These are phyloP conservation scores for Rhinatrema bivittatum DNA, from an alignment of 2,797 vertebrate species.

Conservation along the genomic window DNA sequence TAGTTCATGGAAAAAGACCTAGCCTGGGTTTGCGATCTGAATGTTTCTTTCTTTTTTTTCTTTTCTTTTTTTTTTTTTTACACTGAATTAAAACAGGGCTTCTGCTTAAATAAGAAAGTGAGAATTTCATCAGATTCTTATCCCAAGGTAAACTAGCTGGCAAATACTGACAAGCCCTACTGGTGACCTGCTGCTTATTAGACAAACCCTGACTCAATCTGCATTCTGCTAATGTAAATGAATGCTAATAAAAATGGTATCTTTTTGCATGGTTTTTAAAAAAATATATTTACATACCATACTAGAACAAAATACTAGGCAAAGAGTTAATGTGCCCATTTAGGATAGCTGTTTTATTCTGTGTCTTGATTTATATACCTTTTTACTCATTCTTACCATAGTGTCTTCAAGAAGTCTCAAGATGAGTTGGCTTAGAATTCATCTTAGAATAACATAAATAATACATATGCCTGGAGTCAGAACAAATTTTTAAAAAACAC, in stretches of 20 bases:
- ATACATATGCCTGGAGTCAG: too few relatives aligned
- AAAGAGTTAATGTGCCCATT: too few relatives aligned
- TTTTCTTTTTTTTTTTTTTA: conserved; percentile 5
- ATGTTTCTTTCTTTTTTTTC: not conserved
- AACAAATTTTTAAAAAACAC: too few relatives aligned
- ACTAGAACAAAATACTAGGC: conserved; percentile 35
- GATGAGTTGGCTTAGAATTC: too few relatives aligned
- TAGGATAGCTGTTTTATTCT: too few relatives aligned
- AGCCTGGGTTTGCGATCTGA: conserved; percentile 1
- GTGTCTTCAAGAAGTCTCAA: too few relatives aligned
- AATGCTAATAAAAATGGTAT: conserved; percentile 44
- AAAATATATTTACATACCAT: conserved; percentile 41
- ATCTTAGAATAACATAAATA: too few relatives aligned
- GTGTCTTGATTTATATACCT: too few relatives aligned
- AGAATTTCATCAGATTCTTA: conserved; percentile 47
- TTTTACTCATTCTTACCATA: too few relatives aligned
- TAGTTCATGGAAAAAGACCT: conserved; percentile 11
- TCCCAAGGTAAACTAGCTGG: conserved; percentile 50
- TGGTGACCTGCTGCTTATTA: conserved; percentile 50
- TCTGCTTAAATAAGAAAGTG: conserved; percentile 36
- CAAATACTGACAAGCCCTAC: conserved; percentile 57
- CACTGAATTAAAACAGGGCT: conserved; percentile 23
- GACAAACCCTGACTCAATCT: conserved; percentile 49
- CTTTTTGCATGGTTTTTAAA: conserved; percentile 44
- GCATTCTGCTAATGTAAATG: conserved; percentile 37